Base-by-base conservation (phyloP, 1,140 invertebrate species). In the Alviniconcha marisindica region DNA sequence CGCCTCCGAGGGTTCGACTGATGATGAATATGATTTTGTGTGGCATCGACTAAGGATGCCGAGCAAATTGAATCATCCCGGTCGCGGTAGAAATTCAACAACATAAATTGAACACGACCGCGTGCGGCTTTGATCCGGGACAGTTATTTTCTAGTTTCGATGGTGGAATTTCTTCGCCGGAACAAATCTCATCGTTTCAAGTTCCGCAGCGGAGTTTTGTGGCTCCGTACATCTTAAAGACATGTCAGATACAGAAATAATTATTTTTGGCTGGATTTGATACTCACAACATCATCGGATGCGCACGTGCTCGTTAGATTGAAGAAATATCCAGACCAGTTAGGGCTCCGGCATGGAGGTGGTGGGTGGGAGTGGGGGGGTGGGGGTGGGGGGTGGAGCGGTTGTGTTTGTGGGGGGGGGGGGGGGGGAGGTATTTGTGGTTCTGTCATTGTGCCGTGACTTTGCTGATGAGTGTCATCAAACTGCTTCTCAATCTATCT, bases 11-110 rank as follows among this genome's bases (percentile, higher is more conserved):
- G 31, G 36, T 31, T 31, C 3, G 21, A 33, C 5, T 18, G 40
- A 40, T 71, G 66, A 71, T 71, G 66, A 24, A 71, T 71, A 71
- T 71, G 33, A 71, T 71, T 71, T 1, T 1, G 36, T 71, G 66
- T 71, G 33, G n/a, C 44, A 18, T 5, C 66, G 14, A 40, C 38
- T 18, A 33, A 71, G 36, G 36, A 40, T 4, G 66, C 66, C 31
- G 40, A 71, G 66, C 36, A 71, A 71, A 71, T 71, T 71, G 66
- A 71, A 71, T 71, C 66, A 71, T 15, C 36, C 66, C 31, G 33
- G 33, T 36, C 36, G 33, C 38, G 66, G 31, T 40, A 48, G 18
- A 33, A 71, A 71, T 71, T 33, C 21, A 40, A 40, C 66, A 3
- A 71, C 33, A 36, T 71, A 71, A 71, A 71, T 71, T 38, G 66